phyloP scores from a whole-genome alignment of 2,888 invertebrate genomes.

The Flabesymbios commensalis region DNA sequence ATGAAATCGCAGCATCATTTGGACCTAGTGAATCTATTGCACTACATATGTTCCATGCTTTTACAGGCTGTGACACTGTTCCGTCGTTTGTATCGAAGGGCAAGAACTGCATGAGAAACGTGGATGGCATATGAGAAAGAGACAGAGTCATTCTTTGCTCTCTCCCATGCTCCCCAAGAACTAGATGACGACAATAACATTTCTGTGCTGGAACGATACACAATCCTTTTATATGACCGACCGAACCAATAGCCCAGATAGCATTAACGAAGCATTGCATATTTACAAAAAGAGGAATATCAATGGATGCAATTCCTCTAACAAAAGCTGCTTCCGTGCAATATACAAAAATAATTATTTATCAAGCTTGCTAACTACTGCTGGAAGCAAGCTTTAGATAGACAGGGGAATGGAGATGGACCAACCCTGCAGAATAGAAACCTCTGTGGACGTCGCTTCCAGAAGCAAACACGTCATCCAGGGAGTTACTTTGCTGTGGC shows the following conservation, averaged over 20 bases:
- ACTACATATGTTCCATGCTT: too few species aligned
- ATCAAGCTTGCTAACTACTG: constrained; percentile 29
- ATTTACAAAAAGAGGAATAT: constrained; percentile 20
- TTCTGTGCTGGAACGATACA: constrained; percentile 31
- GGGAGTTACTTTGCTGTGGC: not conserved
- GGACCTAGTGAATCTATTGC: constrained; percentile 14
- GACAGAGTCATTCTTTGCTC: not conserved
- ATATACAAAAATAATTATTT: constrained; percentile 26
- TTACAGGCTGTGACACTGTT: constrained; percentile 29
- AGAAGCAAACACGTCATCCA: not conserved
- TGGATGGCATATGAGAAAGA: constrained; percentile 1
- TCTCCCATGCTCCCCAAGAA: not conserved
- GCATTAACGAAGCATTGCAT: constrained; percentile 28
- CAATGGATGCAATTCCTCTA: constrained; percentile 29
- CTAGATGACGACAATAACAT: not conserved
- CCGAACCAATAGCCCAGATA: constrained; percentile 13
- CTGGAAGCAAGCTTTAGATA: constrained; percentile 12
- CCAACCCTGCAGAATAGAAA: not conserved
- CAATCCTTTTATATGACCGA: constrained; percentile 34
- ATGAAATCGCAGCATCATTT: constrained; percentile 16
- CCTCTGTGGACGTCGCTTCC: not conserved
- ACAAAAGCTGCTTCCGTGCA: constrained; percentile 29
- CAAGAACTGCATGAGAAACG: constrained; percentile 24
- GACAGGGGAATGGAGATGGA: constrained; percentile 6
- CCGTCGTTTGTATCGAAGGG: constrained; percentile 11